Percentiles rank a stretch among this genome's conserved stretches.
Conservation (phyloP, 2,797 vertebrate species). For the Lophius americanus region DNA sequence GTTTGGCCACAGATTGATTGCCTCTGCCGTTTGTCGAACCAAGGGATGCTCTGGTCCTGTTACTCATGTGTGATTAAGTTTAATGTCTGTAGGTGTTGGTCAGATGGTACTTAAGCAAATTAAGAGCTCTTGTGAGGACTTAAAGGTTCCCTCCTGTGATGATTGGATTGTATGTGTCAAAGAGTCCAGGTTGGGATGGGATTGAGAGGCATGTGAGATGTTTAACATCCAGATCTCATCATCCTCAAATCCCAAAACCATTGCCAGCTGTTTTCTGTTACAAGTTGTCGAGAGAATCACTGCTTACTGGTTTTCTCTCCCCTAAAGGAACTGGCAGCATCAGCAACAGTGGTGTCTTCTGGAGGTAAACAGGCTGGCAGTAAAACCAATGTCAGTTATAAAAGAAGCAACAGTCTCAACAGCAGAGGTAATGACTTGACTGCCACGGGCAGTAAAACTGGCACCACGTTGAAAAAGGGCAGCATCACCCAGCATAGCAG, state of each 20-base stretch:
- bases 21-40: constrained; percentile 61
- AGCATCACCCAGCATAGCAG: constrained; percentile 22
- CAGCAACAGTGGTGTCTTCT: constrained; percentile 3
- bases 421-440: constrained; percentile 26
- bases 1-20: constrained; percentile 62
- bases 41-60: constrained; percentile 38
- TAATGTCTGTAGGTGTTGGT: constrained; percentile 41
- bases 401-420: constrained; percentile 48
- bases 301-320: not conserved
- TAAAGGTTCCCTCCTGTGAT: constrained; percentile 49
- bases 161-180: constrained; percentile 61
- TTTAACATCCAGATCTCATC: constrained; percentile 26
- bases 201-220: constrained; percentile 19
- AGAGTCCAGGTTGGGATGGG: constrained; percentile 31
- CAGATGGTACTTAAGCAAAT: constrained; percentile 81
- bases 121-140: constrained; percentile 79
- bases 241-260: not conserved
- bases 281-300: not conserved
- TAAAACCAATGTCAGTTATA: constrained; percentile 15
- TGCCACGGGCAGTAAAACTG: constrained; percentile 20
- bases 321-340: constrained; percentile 47
- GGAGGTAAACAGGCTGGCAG: constrained; percentile 36
- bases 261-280: not conserved
- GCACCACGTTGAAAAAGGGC: constrained; percentile 39
- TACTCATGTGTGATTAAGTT: constrained; percentile 69